Conservation (phyloP, 2,888 invertebrate genomes). For the Rhamnusium bicolor region DNA sequence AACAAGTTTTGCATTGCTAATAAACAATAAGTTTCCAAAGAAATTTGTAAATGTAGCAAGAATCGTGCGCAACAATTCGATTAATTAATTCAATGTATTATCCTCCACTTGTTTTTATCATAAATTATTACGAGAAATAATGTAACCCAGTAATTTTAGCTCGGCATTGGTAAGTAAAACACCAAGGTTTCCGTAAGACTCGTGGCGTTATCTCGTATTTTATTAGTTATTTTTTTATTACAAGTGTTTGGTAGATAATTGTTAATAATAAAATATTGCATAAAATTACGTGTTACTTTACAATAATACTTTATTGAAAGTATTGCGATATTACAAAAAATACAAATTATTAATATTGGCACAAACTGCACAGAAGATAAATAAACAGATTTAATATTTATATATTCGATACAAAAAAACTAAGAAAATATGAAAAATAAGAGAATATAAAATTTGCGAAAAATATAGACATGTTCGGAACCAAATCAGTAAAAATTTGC, state of each 20-base stretch:
- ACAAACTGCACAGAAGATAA: too few relatives aligned
- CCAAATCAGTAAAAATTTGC: too few relatives aligned
- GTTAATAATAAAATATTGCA: not conserved
- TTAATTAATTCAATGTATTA: slow-evolving; percentile 4
- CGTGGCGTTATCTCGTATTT: slow-evolving; percentile 20
- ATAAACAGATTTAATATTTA: too few relatives aligned
- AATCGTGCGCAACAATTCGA: not conserved
- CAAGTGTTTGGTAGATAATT: not conserved
- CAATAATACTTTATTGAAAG: not conserved
- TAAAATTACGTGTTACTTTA: too few relatives aligned
- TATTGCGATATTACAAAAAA: not conserved
- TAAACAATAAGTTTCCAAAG: not conserved
- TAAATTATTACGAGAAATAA: not conserved
- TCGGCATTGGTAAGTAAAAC: slow-evolving; percentile 10
- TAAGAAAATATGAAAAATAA: too few relatives aligned
- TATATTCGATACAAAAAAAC: too few relatives aligned
- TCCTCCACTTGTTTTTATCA: not conserved
- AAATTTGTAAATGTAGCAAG: not conserved
- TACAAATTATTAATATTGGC: too few relatives aligned
- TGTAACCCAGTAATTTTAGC: not conserved
- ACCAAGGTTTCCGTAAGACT: slow-evolving; percentile 11
- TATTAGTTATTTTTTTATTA: slow-evolving; percentile 11
- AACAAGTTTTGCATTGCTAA: not conserved
- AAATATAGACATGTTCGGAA: too few relatives aligned
- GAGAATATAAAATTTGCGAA: too few relatives aligned